A percentile compares a stretch with the other conserved stretches of the same genome.
These are phyloP conservation scores for Montipora foliosa DNA, from an alignment of 64 coral and sea anemone species.

Conservation along the genomic window DNA sequence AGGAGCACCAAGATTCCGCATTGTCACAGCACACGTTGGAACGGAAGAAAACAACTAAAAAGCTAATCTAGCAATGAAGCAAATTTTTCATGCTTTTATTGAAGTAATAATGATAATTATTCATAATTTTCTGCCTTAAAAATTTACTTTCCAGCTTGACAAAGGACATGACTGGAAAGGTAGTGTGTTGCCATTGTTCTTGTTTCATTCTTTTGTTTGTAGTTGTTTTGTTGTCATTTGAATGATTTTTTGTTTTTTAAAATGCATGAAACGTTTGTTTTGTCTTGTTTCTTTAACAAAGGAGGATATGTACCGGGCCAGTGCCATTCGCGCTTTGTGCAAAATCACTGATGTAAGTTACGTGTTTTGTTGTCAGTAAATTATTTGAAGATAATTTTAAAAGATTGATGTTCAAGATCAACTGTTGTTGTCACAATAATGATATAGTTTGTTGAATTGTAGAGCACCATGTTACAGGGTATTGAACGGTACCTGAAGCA, in stretches of 20 bases:
- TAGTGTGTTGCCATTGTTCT: not conserved
- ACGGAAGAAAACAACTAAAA: no score
- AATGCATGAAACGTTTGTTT: no score
- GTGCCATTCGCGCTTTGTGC: slow-evolving; percentile 96
- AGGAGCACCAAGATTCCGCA: no score
- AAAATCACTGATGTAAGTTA: slow-evolving; percentile 96
- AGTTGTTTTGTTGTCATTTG: not conserved
- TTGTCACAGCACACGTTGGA: no score
- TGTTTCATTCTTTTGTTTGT: not conserved
- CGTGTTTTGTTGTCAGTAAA: no score
- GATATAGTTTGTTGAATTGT: not conserved
- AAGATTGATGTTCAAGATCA: not conserved
- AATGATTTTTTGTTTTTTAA: no score
- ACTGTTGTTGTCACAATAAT: no score
- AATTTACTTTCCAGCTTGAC: slow-evolving; percentile 78
- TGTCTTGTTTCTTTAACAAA: not conserved
- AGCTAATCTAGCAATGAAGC: no score
- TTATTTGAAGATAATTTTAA: no score
- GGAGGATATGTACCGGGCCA: slow-evolving; percentile 96
- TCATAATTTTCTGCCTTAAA: not conserved
- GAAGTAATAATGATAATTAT: not conserved
- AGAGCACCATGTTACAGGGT: slow-evolving; percentile 94
- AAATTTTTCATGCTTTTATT: no score
- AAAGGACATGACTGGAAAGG: slow-evolving; percentile 99
- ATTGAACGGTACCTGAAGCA: slow-evolving; percentile 98